Base-by-base conservation (phyloP, 2,888 invertebrate species). In the Lycophotia porphyrea region DNA sequence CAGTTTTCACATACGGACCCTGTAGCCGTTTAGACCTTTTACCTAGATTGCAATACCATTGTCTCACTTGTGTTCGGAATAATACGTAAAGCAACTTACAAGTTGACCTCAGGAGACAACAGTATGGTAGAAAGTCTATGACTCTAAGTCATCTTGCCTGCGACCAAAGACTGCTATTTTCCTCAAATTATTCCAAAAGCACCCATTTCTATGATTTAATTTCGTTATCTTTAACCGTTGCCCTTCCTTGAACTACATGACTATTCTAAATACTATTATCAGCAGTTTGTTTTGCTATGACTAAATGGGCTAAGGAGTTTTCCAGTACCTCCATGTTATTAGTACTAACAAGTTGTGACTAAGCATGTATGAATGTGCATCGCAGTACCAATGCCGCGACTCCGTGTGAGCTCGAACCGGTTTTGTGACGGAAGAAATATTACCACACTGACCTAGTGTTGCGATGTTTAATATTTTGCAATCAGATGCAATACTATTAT, bases 391-490 rank as follows among this genome's bases (percentile, higher is more conserved):
- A 75, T 71, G 73, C 71, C 58, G 64, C 47, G 68, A 74, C 71
- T 73, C 68, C 55, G 64, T 58, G 67, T 58, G 67, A 77, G 71
- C 67, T 61, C 70, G 71, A 81, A 89, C 88, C 87, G 84, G 89
- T 88, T 89, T 72, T 78, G 55, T 75, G 81, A 76, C 78, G 73
- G 81, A 85, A 84, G 71, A 79, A 77, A 73, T 78, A 81, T 83
- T 80, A 77, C 76, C 81, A 72, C 85, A 85, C 71, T 89, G 85
- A 82, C 88, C 88, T 71, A 86, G 85, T 89, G 79, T 61, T 52
- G 76, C 42, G 44, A 71, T 78, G 74, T 77, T 78, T 81, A 34
- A 71, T 76, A 84, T 74, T 81, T 81, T 84, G 76, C 81, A 73
- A 83, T 27, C 24, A 60, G 61, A 68, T 61, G 58, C 24, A 76